These are phyloP conservation scores for Theocolax elegans DNA, from an alignment of 1,140 invertebrate genomes.

Conservation along the genomic window DNA sequence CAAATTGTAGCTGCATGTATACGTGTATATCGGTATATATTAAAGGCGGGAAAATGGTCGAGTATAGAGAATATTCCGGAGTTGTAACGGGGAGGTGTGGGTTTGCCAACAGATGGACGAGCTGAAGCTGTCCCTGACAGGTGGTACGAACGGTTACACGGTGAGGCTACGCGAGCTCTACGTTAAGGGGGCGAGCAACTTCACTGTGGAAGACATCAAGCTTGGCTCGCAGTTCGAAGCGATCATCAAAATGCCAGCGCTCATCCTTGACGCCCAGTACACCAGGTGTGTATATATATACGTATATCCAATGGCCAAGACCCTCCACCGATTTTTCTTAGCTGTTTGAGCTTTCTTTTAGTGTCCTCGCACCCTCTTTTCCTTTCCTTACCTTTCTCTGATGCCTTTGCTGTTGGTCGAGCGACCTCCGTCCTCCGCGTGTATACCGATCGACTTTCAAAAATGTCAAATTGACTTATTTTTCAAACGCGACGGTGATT, in stretches of 20 bases:
- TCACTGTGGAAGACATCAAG: constrained; percentile 73
- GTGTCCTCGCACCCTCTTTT: not conserved
- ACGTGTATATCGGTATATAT: no score
- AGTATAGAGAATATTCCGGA: no score
- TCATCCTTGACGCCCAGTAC: constrained; percentile 76
- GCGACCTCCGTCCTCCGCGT: no score
- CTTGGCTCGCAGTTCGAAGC: constrained; percentile 75
- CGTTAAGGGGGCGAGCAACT: constrained; percentile 78
- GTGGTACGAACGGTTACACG: constrained; percentile 77
- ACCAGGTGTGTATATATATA: constrained; percentile 61
- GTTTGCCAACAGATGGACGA: constrained; percentile 71
- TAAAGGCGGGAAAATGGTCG: no score
- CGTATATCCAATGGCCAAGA: not conserved
- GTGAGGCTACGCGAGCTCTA: constrained; percentile 76
- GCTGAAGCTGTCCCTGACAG: constrained; percentile 75
- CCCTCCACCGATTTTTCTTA: not conserved
- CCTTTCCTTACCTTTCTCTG: not conserved
- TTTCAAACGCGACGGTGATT: no score
- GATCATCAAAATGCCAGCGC: constrained; percentile 73
- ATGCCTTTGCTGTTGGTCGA: not conserved
- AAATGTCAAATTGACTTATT: no score
- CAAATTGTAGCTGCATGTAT: no score
- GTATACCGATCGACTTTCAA: no score
- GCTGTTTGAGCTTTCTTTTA: not conserved
- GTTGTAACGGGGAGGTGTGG: no score